Percentiles rank a stretch among this genome's conserved stretches.
Evolutionary conservation across 2,888 invertebrate genomes (phyloP).

Genomic region (Brenthis daphne): DNA sequence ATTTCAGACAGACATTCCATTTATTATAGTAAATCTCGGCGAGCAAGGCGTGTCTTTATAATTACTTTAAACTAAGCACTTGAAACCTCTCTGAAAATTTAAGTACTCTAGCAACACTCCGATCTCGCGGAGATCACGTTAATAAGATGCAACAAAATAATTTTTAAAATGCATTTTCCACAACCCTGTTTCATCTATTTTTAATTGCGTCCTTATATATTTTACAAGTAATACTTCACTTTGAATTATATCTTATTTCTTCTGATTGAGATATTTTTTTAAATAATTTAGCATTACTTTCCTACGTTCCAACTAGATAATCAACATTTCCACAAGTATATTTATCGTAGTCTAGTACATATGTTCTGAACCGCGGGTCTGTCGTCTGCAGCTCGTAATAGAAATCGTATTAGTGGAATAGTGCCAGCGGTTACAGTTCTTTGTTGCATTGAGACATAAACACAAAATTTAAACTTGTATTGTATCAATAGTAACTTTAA

Average conservation of each 20-base stretch:
- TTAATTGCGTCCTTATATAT: background rate
- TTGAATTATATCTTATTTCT: too few relatives aligned
- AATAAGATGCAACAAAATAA: conserved; percentile 16
- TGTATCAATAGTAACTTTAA: conserved; percentile 9
- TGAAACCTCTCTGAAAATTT: conserved; percentile 20
- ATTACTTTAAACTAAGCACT: conserved; percentile 27
- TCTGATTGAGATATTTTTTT: too few relatives aligned
- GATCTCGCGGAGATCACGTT: conserved; percentile 12
- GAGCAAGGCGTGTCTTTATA: conserved; percentile 17
- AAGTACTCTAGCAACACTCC: conserved; percentile 10
- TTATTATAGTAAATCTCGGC: conserved; percentile 13
- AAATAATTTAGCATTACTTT: too few relatives aligned
- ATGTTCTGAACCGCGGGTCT: conserved; percentile 33
- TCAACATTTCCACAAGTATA: conserved; percentile 20
- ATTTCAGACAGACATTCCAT: conserved; percentile 21
- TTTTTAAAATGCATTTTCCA: background rate
- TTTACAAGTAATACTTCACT: background rate
- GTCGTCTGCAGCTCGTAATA: conserved; percentile 42
- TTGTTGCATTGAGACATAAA: conserved; percentile 18
- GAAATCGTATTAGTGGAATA: conserved; percentile 47
- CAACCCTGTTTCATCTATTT: background rate
- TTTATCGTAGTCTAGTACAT: conserved; percentile 27
- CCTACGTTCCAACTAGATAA: background rate
- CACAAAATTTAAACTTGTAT: conserved; percentile 2
- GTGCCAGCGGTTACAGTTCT: conserved; percentile 39